Base-by-base conservation (phyloP, 2,888 invertebrate species). In the Parascotia fuliginaria region DNA sequence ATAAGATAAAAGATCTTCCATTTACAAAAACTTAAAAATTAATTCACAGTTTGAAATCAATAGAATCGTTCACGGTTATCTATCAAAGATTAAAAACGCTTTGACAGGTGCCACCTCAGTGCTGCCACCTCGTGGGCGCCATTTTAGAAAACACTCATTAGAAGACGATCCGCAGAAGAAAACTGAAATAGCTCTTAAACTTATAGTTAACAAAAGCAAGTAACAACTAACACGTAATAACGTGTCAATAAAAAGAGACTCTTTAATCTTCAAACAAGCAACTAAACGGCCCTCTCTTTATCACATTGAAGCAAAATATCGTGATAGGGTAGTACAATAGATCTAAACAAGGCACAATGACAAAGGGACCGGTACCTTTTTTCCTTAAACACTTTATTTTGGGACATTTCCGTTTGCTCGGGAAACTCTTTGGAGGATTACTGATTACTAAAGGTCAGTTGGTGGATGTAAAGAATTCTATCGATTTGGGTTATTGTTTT, bases 341-440 rank as follows among this genome's bases (percentile, higher is more conserved):
- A 40, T 36, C 50, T 36, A 44, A 44, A 50, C 44, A 44, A 51
- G 28, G 15, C 27, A 27, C 36, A 13, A 28, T 34, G 41, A 44
- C 41, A 51, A 41, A 44, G 1, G 27, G 19, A 14, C 24, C 40
- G 5, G 14, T 45, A 41, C 40, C 50, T 45, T 51, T 50, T 24
- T 48, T 41, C 50, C 41, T 45, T 45, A 41, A 51, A 36, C 44
- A 45, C 41, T 41, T 44, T 51, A 51, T 51, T 51, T 37, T 37
- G 32, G 50, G 11, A 37, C 27, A 33, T 37, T 44, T 44, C 44
- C 44, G 36, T 45, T 50, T 37, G 37, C 34, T 36, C 13, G 27
- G 13, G 19, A 36, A 22, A 40, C 24, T 44, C 50, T 39, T 43
- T 36, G 43, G 14, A 36, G 40, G 22, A 41, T 50, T 43, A 44